A percentile compares a stretch with the other conserved stretches of the same genome.
Conservation (phyloP, 1,140 invertebrate species). For the Metaphire vulgaris region DNA sequence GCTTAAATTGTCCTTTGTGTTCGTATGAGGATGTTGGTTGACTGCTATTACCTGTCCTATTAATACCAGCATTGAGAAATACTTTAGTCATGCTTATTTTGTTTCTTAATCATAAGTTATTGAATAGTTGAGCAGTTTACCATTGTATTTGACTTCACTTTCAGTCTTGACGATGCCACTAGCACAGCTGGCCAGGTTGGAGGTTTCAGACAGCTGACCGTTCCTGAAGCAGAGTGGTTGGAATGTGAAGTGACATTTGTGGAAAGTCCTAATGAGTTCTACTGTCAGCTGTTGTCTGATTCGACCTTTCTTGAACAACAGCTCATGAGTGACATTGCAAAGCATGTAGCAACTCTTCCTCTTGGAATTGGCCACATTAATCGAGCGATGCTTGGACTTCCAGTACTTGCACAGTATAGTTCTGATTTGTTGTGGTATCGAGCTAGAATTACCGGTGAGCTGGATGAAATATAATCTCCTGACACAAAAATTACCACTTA, state of each 20-base stretch:
- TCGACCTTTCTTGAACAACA: conserved; percentile 48
- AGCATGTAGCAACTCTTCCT: conserved; percentile 16
- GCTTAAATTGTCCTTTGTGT: too few relatives aligned
- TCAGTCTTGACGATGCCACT: neutral
- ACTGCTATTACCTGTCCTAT: too few relatives aligned
- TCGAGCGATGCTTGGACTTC: neutral
- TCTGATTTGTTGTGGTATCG: conserved; percentile 72
- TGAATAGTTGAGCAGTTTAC: too few relatives aligned
- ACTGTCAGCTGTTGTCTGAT: conserved; percentile 50
- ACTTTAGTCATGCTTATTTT: too few relatives aligned
- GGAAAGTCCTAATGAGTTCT: conserved; percentile 52
- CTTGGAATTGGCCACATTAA: conserved; percentile 4
- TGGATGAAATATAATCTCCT: conserved; percentile 47
- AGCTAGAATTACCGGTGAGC: conserved; percentile 67
- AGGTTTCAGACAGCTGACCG: neutral
- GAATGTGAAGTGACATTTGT: conserved; percentile 36
- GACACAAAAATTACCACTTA: neutral
- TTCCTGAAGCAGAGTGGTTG: neutral
- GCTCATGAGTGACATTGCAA: conserved; percentile 51
- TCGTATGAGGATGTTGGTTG: too few relatives aligned
- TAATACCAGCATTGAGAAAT: too few relatives aligned
- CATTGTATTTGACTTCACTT: too few relatives aligned
- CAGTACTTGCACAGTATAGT: conserved; percentile 61
- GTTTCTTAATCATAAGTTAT: too few relatives aligned
- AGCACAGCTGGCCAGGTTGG: neutral